Evolutionary conservation across 2,113 vertebrate genomes (phyloP).

Genomic region (Semnornis frantzii): DNA sequence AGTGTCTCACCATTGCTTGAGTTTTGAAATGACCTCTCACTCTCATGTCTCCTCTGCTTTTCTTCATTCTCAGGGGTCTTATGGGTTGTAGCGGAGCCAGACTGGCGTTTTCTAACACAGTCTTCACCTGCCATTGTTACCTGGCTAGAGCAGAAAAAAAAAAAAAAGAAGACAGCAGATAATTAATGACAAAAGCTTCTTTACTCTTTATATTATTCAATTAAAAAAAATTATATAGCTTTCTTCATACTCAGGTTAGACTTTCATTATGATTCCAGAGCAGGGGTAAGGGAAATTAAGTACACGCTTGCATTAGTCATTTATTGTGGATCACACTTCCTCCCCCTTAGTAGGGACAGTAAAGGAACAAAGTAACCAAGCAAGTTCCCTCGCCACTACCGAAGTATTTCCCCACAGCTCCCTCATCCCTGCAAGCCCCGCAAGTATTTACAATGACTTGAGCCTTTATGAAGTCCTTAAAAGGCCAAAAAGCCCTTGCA

Average conservation of each 20-base stretch:
- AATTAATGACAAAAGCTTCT: background rate
- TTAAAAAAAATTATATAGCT: background rate
- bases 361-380: background rate
- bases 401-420: background rate
- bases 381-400: background rate
- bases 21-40: background rate
- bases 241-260: background rate
- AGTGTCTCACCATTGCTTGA: constrained; percentile 70
- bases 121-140: constrained; percentile 69
- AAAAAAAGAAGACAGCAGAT: background rate
- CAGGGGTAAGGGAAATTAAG: background rate
- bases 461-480: background rate
- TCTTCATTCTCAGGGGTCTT: constrained; percentile 44
- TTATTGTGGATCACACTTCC: background rate
- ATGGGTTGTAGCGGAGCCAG: background rate
- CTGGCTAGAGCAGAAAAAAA: background rate
- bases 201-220: background rate
- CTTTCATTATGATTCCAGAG: background rate
- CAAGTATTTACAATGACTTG: background rate
- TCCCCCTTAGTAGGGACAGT: background rate
- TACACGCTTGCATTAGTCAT: background rate
- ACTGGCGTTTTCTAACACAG: constrained; percentile 66
- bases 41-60: constrained; percentile 28
- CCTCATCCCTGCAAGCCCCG: background rate
- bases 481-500: background rate